A percentile compares a stretch with the other conserved stretches of the same genome.
phyloP scores from a whole-genome alignment of 2,888 invertebrate species.

The Scrobipalpa atriplicella region DNA sequence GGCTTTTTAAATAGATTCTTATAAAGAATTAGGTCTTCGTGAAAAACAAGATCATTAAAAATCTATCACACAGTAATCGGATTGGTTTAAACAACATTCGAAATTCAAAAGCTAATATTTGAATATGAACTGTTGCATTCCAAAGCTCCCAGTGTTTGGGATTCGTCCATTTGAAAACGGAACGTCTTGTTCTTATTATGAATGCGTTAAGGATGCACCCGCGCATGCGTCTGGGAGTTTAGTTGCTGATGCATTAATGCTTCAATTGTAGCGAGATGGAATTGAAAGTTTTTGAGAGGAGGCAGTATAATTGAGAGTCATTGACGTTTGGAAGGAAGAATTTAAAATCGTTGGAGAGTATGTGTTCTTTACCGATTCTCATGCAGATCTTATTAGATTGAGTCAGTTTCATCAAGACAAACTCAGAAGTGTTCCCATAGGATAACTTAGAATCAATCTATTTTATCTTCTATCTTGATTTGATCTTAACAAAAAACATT shows the following conservation, averaged over 20 bases:
- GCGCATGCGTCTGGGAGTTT: slow-evolving; percentile 79
- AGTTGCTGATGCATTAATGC: slow-evolving; percentile 82
- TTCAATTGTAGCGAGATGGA: slow-evolving; percentile 37
- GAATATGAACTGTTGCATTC: slow-evolving; percentile 69
- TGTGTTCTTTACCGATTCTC: neutral
- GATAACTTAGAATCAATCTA: neutral
- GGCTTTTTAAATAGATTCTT: neutral
- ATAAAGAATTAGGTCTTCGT: neutral
- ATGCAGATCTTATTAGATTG: neutral
- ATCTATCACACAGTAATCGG: neutral
- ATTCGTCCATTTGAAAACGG: slow-evolving; percentile 73
- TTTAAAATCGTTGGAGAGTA: neutral
- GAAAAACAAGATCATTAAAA: slow-evolving; percentile 1
- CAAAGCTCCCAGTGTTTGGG: slow-evolving; percentile 70
- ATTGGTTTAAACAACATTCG: slow-evolving; percentile 13
- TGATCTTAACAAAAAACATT: neutral
- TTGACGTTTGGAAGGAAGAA: neutral
- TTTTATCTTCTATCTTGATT: neutral
- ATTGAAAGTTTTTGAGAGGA: slow-evolving; percentile 22
- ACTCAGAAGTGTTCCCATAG: neutral
- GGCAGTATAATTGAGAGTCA: slow-evolving; percentile 8
- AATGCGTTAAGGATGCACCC: slow-evolving; percentile 79
- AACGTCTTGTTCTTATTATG: slow-evolving; percentile 78
- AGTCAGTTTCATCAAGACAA: neutral
- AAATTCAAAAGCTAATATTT: slow-evolving; percentile 47